Base-by-base conservation (phyloP, 1,140 invertebrate species). In the Ditylenchus dipsaci region DNA sequence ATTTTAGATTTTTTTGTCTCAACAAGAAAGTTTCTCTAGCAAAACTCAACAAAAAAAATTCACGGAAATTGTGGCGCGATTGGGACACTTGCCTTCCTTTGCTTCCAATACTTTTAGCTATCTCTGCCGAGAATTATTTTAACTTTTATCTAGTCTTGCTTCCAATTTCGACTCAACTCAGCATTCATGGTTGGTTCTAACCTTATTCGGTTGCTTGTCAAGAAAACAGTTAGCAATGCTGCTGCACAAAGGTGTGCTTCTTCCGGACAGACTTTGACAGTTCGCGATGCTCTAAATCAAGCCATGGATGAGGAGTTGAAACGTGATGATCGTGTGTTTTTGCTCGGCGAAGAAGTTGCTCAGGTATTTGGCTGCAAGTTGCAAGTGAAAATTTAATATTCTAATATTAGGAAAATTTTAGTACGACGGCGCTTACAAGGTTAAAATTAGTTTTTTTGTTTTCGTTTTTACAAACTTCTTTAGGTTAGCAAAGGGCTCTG, bases 341-440 rank as follows among this genome's bases (percentile, higher is more conserved):
- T 99, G 21, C 77, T 98, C 49, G 95, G 95, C 42, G 95, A 97
- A 85, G 95, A 99, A 87, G 95, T 98, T 0, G 95, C 94, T n/a
- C 88, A 38, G 33, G 33, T 38, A 11, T 38, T 38, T 38, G 33
- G 3, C 33, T 11, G 3, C 33, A 5, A 5, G 3, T 38, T 38
- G 3, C 33, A 5, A 5, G 3, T 38, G 3, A 38, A 38, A 38
- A 38, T 38, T 38, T 38, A 5, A 5, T 38, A 11, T n/a, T 5
- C 33, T 38, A 38, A 38, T 38, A 3, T 11, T 38, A 5, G 11
- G 3, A 38, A 3, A 11, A 11, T 38, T 38, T 38, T 11, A 91
- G 84, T 98, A 97, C 80, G 95, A 98, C 83, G 95, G 95, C 67
- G 94, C 95, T 26, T 98, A 97, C 78, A 98, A 97, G 80, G 86